Base-by-base conservation (phyloP, 2,113 vertebrate genomes). In the Sinocyclocheilus rhinocerous region DNA sequence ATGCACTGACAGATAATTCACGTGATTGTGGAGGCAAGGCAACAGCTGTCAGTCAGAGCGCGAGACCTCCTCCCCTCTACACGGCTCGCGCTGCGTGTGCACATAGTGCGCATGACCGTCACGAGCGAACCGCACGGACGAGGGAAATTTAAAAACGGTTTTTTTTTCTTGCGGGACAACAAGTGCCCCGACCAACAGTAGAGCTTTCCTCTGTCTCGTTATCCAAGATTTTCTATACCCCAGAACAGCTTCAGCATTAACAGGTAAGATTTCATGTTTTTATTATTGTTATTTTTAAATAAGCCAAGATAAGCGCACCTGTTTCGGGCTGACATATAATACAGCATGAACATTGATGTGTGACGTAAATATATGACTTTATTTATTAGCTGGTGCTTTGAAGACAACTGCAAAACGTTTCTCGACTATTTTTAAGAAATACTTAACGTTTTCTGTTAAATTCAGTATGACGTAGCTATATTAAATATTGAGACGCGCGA, bases 131-230 rank as follows among this genome's bases (percentile, higher is more conserved):
- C 57, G 95, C 95, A 95, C 96, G 94, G 90, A 95, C 95, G 97
- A 97, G 97, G 97, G 97, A 98, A 98, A 97, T 98, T 98, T 98
- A 97, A 98, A 85, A 96, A 95, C 94, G 95, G 93, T 48, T 45
- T 10, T 42, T 94, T 92, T 92, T 87, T 65, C 79, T 63, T 81
- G 61, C 22, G 79, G 93, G 92, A 89, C 92, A 85, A 87, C 95
- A 94, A 93, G 93, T 93, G 92, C 91, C 82, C 67, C 48, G n/a
- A 81, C 48, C 24, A 81, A n/a, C 59, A 72, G 59, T 84, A 72
- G 75, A 84, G 50, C 69, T 75, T 73, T 61, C 73, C 22, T 76
- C 12, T 5, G 45, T 48, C 55, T 57, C 42, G 61, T 48, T 11
- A 48, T 16, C 70, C 78, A 48, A 22, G 50, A 6, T 91, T 83